Evolutionary conservation across 2,888 invertebrate genomes (phyloP).

Genomic region (Bugula neritina): DNA sequence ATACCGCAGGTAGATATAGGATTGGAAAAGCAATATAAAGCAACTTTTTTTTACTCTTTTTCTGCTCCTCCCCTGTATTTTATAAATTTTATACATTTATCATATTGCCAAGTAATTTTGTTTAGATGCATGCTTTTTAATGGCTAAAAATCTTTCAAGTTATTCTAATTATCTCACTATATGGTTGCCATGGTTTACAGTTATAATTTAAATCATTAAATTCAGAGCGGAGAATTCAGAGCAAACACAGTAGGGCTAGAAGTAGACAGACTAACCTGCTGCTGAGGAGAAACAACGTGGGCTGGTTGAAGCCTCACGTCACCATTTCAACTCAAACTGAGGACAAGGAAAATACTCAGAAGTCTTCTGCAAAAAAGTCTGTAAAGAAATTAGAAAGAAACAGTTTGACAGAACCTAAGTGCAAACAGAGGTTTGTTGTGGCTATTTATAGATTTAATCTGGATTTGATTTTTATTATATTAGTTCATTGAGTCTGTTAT

Average conservation of each 20-base stretch:
- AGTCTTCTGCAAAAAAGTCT: not conserved
- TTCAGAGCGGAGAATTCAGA: not conserved
- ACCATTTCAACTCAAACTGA: conserved; percentile 2
- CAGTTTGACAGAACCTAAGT: not conserved
- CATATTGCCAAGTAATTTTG: no score
- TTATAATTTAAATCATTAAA: no score
- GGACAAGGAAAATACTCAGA: not conserved
- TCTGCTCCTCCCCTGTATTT: no score
- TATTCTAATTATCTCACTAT: no score
- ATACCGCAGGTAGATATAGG: not conserved
- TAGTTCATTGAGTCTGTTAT: no score
- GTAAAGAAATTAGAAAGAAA: not conserved
- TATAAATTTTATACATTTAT: no score
- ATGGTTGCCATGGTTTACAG: no score
- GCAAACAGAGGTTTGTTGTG: not conserved
- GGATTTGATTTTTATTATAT: no score
- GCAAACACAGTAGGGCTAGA: not conserved
- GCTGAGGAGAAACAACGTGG: not conserved
- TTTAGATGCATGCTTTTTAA: no score
- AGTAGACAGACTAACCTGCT: not conserved
- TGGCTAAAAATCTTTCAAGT: no score
- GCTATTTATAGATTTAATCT: no score
- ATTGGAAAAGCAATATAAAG: not conserved
- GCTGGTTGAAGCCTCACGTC: conserved; percentile 7
- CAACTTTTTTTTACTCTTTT: no score